Conservation (phyloP, 2,888 invertebrate genomes). For the Brachynemurus nebulosus region DNA sequence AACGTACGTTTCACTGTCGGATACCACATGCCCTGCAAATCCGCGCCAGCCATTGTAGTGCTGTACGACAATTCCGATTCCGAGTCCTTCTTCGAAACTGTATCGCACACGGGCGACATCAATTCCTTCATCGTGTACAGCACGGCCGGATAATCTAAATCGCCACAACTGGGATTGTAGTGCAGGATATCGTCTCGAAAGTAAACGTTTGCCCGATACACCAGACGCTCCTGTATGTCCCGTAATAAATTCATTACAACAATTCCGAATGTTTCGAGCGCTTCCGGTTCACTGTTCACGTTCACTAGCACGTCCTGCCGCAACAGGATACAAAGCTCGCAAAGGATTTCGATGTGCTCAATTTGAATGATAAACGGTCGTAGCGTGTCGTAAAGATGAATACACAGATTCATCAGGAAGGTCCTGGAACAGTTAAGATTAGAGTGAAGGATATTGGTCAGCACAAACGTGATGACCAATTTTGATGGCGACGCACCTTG, state of each 20-base stretch:
- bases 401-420: conserved; percentile 75
- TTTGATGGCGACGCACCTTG: background rate
- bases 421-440: conserved; percentile 39
- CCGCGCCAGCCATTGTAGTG: conserved; percentile 34
- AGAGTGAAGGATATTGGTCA: no score
- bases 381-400: conserved; percentile 78
- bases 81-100: background rate
- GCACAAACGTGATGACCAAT: background rate
- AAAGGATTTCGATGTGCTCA: conserved; percentile 92
- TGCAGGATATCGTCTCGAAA: conserved; percentile 80
- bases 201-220: conserved; percentile 89
- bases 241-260: conserved; percentile 71
- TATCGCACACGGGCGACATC: background rate
- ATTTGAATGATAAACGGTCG: conserved; percentile 92
- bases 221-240: conserved; percentile 92
- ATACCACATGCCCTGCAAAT: conserved; percentile 99
- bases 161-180: conserved; percentile 83
- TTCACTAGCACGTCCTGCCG: conserved; percentile 86
- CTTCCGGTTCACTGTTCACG: conserved; percentile 27
- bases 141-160: conserved; percentile 96
- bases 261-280: conserved; percentile 61
- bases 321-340: conserved; percentile 90
- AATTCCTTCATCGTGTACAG: conserved; percentile 90
- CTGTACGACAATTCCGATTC: background rate
- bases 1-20: conserved; percentile 91